Evolutionary conservation across 2,797 vertebrate species (phyloP).

Genomic region (Thripadectes ignobilis): DNA sequence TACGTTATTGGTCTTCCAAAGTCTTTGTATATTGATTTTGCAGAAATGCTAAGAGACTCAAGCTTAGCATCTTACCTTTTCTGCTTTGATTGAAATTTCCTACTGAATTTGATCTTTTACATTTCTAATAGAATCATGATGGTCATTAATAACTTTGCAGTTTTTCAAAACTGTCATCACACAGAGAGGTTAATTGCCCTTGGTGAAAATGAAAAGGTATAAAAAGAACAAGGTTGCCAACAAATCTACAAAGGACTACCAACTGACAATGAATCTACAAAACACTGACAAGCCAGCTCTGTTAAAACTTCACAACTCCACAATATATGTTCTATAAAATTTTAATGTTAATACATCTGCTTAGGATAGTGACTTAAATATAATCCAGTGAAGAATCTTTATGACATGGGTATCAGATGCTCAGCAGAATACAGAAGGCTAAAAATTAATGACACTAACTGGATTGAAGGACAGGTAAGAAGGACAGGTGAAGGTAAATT

Average conservation of each 20-base stretch:
- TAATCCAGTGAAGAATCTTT: slow-evolving; percentile 1
- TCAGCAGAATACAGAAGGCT: background rate
- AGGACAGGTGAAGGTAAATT: background rate
- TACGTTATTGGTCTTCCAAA: slow-evolving; percentile 18
- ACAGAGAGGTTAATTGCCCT: slow-evolving; percentile 49
- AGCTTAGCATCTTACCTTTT: slow-evolving; percentile 4
- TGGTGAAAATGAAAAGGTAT: slow-evolving; percentile 33
- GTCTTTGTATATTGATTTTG: background rate
- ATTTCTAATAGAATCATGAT: slow-evolving; percentile 46
- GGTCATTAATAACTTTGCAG: slow-evolving; percentile 47
- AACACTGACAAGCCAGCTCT: background rate
- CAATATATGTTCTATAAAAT: slow-evolving; percentile 7
- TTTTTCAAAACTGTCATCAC: slow-evolving; percentile 40
- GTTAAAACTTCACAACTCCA: background rate
- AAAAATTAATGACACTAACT: background rate
- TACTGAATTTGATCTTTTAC: slow-evolving; percentile 37
- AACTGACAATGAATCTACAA: background rate
- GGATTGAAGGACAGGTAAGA: background rate
- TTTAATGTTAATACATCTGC: background rate
- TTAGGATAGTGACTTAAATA: slow-evolving; percentile 18
- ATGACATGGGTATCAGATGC: background rate
- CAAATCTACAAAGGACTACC: background rate
- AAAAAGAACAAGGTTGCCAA: slow-evolving; percentile 9
- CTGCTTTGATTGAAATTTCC: slow-evolving; percentile 40
- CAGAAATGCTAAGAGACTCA: slow-evolving; percentile 13